phyloP scores from a whole-genome alignment of 2,797 vertebrate species.

The Ceyx erithaca region DNA sequence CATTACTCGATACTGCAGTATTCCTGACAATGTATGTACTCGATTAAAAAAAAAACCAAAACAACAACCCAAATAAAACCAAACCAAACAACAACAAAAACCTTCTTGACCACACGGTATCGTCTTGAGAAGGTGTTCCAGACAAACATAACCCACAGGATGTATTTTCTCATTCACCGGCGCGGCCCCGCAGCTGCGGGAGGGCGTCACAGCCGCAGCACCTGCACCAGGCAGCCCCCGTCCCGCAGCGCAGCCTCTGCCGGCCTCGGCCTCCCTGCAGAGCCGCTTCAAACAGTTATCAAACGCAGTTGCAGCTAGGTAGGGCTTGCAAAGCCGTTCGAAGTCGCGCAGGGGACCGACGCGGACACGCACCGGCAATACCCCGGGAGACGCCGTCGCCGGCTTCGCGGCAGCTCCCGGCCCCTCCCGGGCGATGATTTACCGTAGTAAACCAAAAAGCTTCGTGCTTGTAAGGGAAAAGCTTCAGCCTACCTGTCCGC shows the following conservation, averaged over 20 bases:
- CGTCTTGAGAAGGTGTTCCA: not conserved
- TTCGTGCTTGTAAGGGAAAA: not conserved
- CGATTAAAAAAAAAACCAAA: not conserved
- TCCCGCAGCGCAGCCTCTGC: not conserved
- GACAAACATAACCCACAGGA: rapidly evolving
- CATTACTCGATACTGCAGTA: not conserved
- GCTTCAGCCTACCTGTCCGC: not conserved
- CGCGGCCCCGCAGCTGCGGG: not conserved
- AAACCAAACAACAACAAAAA: too few relatives aligned
- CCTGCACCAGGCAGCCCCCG: not conserved
- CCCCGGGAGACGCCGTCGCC: not conserved
- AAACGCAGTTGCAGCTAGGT: rapidly evolving
- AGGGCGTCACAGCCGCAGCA: not conserved
- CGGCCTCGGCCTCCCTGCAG: rapidly evolving
- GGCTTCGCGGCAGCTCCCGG: not conserved
- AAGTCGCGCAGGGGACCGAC: not conserved
- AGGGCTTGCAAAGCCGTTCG: not conserved
- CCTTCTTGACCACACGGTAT: not conserved
- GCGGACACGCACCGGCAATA: not conserved
- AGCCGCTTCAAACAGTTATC: not conserved
- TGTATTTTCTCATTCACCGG: rapidly evolving
- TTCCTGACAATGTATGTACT: not conserved
- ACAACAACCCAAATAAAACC: too few relatives aligned
- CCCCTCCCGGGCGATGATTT: too few relatives aligned
- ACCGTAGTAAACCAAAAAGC: not conserved